phyloP scores from a whole-genome alignment of 2,797 vertebrate genomes.

The Parauchenoglanis punctatus region DNA sequence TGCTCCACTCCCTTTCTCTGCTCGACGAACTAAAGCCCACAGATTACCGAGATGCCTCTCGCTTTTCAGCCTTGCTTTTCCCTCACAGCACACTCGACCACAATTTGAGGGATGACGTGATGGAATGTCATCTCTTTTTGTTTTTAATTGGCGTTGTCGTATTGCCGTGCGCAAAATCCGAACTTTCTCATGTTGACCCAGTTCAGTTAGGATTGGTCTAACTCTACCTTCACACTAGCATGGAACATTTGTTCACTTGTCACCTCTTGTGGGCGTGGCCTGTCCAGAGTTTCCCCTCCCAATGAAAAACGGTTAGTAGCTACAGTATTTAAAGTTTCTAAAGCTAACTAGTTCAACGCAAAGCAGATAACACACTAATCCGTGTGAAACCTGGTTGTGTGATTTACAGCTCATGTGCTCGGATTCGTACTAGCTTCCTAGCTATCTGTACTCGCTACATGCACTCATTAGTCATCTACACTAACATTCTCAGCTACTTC shows the following conservation, averaged over 20 bases:
- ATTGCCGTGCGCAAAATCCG: neutral
- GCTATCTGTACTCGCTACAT: neutral
- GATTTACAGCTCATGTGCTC: neutral
- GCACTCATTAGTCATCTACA: neutral
- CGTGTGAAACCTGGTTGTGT: neutral
- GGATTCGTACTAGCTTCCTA: neutral
- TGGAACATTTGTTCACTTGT: too few relatives aligned
- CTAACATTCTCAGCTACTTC: neutral
- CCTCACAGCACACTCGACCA: neutral
- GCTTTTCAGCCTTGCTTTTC: neutral
- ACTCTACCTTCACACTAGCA: neutral
- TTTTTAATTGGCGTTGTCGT: neutral
- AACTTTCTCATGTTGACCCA: neutral
- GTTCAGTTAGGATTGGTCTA: neutral
- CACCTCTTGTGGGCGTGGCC: neutral
- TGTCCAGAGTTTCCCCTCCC: neutral
- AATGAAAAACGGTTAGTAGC: neutral
- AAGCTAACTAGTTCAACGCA: neutral
- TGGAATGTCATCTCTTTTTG: neutral
- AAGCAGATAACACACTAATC: neutral
- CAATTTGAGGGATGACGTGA: neutral
- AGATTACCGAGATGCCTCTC: neutral
- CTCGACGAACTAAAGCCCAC: neutral
- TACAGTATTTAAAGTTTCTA: neutral
- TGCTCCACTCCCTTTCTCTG: constrained; percentile 25